Evolutionary conservation across 1,140 invertebrate genomes (phyloP), one percentile per base, ranked within the genome.

Genomic region (Drosophila busckii): DNA sequence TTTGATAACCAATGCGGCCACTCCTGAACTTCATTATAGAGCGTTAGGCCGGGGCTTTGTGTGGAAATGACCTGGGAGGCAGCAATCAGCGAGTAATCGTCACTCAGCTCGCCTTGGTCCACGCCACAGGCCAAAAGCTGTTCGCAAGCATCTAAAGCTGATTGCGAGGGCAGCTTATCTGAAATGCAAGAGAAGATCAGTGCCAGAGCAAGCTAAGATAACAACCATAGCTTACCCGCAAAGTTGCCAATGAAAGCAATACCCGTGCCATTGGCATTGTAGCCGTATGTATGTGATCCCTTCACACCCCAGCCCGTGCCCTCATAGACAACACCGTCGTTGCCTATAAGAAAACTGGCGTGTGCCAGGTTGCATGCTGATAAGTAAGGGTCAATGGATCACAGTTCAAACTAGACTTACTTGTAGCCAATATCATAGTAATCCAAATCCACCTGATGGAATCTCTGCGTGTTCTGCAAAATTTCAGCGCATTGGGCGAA

Each of bases 281-380:
- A 93, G 0, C 89, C 88, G 6, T 88, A 88, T 0, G 94, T 93
- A 69, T 95, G 94, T 0, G 93, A 91, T 0, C 93, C 94, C 0
- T 91, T 89, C 41, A 89, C 88, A 23, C 91, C 89, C 94, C 94
- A 96, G 0, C 94, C 94, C 5, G 89, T 87, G 4, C 93, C 94
- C 87, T 94, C 93, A 66, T 94, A 95, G 8, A 94, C 88, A 10
- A 91, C 90, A 2, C 93, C 94, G 86, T 95, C 93, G 16, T 92
- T 92, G 1, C 94, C 94, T 45, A 95, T 90, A 4, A 95, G 53
- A 61, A 95, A 95, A 65, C 92, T 95, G 7, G n/a, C n/a, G n/a
- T n/a, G n/a, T n/a, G n/a, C n/a, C 0, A 19, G 20, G 3, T 12
- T n/a, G 9, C 2, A 19, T 16, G 3, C n/a, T 22, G 19, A 7